phyloP scores from a whole-genome alignment of 2,888 invertebrate species.

The Dryomyza anilis region DNA sequence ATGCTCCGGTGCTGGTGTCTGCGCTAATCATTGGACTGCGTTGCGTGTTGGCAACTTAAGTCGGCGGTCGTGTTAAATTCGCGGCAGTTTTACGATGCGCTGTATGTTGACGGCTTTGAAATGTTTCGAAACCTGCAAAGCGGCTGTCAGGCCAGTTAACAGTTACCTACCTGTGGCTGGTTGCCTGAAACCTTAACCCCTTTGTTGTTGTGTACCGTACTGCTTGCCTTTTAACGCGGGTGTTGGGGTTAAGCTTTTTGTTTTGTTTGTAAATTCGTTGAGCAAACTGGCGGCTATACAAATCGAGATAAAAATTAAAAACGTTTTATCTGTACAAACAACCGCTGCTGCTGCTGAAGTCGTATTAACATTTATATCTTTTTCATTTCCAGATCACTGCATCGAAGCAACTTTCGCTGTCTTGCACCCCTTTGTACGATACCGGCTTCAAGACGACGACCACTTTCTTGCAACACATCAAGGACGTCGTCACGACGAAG shows the following conservation, averaged over 20 bases:
- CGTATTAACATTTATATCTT: not conserved
- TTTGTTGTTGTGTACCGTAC: not conserved
- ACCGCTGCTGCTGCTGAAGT: not conserved
- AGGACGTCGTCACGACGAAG: conserved; percentile 62
- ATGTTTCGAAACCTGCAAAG: too few relatives aligned
- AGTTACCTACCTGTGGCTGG: too few relatives aligned
- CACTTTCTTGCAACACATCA: conserved; percentile 60
- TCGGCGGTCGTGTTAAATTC: conserved; percentile 22
- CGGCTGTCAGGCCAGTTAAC: too few relatives aligned
- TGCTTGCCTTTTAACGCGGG: conserved; percentile 43
- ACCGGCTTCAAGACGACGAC: conserved; percentile 61
- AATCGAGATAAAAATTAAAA: not conserved
- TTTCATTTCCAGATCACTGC: not conserved
- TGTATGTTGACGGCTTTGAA: not conserved
- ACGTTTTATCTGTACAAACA: not conserved
- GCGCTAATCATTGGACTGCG: too few relatives aligned
- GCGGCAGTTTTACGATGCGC: conserved; percentile 37
- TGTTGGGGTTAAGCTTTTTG: conserved; percentile 52
- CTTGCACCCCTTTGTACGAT: conserved; percentile 47
- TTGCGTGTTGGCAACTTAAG: conserved; percentile 41
- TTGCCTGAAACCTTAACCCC: too few relatives aligned
- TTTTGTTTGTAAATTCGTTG: conserved; percentile 32
- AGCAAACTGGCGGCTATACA: conserved; percentile 27
- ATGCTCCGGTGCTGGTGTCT: too few relatives aligned
- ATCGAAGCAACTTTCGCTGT: not conserved